Evolutionary conservation across 1,140 invertebrate genomes (phyloP).

Genomic region (Drosophila repletoides): DNA sequence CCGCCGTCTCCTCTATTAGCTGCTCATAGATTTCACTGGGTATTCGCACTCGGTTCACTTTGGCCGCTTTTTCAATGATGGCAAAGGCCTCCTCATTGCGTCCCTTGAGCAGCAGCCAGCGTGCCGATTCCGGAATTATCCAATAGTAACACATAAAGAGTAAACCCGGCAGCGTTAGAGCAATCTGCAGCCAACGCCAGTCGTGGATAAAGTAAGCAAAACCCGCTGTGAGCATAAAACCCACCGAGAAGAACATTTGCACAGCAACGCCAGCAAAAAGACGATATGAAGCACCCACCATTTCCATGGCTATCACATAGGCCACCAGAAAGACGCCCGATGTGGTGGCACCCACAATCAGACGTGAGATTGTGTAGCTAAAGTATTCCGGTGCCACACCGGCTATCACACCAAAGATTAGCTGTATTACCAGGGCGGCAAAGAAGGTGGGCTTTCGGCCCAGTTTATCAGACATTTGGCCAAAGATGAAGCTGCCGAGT

Average conservation of each 20-base stretch:
- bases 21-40: constrained; percentile 84
- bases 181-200: constrained; percentile 90
- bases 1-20: constrained; percentile 83
- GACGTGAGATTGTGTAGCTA: constrained; percentile 87
- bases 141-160: constrained; percentile 91
- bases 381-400: constrained; percentile 87
- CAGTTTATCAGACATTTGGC: constrained; percentile 90
- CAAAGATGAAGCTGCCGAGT: constrained; percentile 90
- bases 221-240: constrained; percentile 88
- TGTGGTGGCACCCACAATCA: constrained; percentile 88
- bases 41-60: constrained; percentile 86
- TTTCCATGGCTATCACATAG: constrained; percentile 92
- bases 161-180: constrained; percentile 87
- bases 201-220: constrained; percentile 89
- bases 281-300: constrained; percentile 90
- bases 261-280: constrained; percentile 89
- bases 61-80: constrained; percentile 87
- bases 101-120: constrained; percentile 91
- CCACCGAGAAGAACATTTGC: constrained; percentile 90
- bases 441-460: constrained; percentile 90
- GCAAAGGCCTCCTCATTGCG: constrained; percentile 87
- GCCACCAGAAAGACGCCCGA: constrained; percentile 90
- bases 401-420: constrained; percentile 86
- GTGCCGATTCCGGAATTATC: constrained; percentile 92
- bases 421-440: constrained; percentile 87